Evolutionary conservation across 2,797 vertebrate genomes (phyloP).

Genomic region (Hafferia zeledoni): DNA sequence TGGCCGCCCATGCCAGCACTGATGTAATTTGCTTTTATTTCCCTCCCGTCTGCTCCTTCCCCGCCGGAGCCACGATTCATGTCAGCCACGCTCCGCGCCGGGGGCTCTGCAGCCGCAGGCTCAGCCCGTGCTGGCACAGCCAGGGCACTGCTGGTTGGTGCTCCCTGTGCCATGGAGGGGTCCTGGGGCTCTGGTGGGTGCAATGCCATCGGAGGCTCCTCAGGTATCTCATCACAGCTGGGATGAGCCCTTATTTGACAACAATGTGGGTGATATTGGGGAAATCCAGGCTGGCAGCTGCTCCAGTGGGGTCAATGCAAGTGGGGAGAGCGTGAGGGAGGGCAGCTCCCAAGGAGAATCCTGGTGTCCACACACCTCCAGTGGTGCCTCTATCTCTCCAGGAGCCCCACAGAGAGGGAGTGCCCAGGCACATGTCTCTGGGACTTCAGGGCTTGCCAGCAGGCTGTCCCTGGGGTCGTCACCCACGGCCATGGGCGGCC

Average conservation of each 20-base stretch:
- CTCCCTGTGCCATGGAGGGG: not conserved
- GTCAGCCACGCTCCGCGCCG: not conserved
- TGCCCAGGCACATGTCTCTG: fast-evolving
- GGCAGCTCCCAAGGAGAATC: not conserved
- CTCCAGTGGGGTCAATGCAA: fast-evolving
- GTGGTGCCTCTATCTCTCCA: fast-evolving
- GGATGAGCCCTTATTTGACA: not conserved
- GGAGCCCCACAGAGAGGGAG: not conserved
- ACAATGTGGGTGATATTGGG: fast-evolving
- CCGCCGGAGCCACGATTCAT: not conserved
- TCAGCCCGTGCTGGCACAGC: not conserved
- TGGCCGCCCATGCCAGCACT: constrained; percentile 61
- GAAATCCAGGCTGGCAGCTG: fast-evolving
- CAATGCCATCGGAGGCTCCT: fast-evolving
- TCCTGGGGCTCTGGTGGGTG: not conserved
- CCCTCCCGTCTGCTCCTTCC: constrained; percentile 24
- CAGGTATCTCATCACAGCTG: fast-evolving
- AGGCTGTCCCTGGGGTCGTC: fast-evolving
- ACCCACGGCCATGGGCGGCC: fast-evolving
- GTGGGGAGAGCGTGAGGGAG: fast-evolving
- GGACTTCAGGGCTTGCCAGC: fast-evolving
- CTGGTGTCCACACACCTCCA: fast-evolving
- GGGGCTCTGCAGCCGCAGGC: not conserved
- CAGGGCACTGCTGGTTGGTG: fast-evolving
- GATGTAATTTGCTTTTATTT: constrained; percentile 73